These are phyloP conservation scores for Trididemnum nubilum DNA, from an alignment of 23 tunicate species.

Conservation along the genomic window DNA sequence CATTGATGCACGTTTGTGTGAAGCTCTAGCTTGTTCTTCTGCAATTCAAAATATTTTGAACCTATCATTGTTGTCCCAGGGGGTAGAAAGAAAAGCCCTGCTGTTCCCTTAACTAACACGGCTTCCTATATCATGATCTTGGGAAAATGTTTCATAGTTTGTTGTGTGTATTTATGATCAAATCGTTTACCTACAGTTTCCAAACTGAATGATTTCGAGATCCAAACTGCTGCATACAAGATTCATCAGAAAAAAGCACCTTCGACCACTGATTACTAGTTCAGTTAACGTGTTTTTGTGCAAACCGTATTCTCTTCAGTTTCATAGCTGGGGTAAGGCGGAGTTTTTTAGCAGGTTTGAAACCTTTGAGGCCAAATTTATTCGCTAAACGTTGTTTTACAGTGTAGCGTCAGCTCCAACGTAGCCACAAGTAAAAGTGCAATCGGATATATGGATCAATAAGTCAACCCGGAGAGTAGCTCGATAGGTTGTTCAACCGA, in stretches of 20 bases:
- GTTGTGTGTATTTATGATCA: constrained; percentile 23
- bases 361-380: constrained; percentile 21
- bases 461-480: too few species aligned
- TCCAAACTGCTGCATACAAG: constrained; percentile 16
- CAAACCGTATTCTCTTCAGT: not conserved
- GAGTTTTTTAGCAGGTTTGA: constrained; percentile 24
- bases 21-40: constrained; percentile 20
- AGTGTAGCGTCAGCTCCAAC: too few species aligned
- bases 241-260: constrained; percentile 27
- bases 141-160: constrained; percentile 30
- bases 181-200: constrained; percentile 16
- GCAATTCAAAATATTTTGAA: constrained; percentile 20
- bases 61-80: constrained; percentile 27
- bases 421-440: too few species aligned
- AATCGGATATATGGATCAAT: too few species aligned
- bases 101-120: not conserved
- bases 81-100: constrained; percentile 12
- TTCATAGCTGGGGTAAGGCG: constrained; percentile 23
- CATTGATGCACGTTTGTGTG: constrained; percentile 21
- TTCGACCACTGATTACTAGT: constrained; percentile 13
- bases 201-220: constrained; percentile 13
- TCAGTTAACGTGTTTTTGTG: constrained; percentile 18
- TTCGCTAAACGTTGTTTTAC: constrained; percentile 27
- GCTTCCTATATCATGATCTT: constrained; percentile 30
- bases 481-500: too few species aligned